Conservation (phyloP, 2,797 vertebrate genomes). For the Sebastes steindachneri region DNA sequence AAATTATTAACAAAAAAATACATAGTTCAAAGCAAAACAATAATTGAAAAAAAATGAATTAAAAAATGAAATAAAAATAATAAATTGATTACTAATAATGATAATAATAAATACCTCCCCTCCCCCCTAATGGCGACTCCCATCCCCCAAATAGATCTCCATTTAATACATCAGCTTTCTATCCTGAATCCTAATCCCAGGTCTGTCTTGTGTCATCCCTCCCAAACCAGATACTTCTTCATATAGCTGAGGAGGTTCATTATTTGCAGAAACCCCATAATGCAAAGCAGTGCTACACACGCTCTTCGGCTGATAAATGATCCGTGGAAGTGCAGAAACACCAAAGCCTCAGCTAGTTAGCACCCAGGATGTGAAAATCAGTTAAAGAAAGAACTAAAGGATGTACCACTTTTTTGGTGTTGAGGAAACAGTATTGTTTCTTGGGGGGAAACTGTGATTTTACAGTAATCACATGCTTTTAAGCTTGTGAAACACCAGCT, state of each 20-base stretch:
- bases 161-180: no score
- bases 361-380: conserved; percentile 37
- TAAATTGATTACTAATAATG: neutral
- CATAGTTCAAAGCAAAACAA: neutral
- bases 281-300: neutral
- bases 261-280: neutral
- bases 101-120: neutral
- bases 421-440: conserved; percentile 16
- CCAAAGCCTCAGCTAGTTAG: conserved; percentile 11
- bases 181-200: neutral
- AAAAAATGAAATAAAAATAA: neutral
- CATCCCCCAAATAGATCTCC: no score
- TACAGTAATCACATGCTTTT: conserved; percentile 33
- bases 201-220: neutral
- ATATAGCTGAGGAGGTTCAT: neutral
- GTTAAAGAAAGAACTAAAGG: conserved; percentile 5
- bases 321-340: neutral
- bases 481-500: conserved; percentile 18
- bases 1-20: neutral
- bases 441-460: conserved; percentile 33
- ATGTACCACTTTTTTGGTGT: neutral
- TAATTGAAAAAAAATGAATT: neutral
- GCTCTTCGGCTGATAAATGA: neutral
- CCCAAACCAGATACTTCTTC: neutral
- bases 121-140: no score